phyloP scores from a whole-genome alignment of 1,140 invertebrate species.

The Temnothorax curvispinosus region DNA sequence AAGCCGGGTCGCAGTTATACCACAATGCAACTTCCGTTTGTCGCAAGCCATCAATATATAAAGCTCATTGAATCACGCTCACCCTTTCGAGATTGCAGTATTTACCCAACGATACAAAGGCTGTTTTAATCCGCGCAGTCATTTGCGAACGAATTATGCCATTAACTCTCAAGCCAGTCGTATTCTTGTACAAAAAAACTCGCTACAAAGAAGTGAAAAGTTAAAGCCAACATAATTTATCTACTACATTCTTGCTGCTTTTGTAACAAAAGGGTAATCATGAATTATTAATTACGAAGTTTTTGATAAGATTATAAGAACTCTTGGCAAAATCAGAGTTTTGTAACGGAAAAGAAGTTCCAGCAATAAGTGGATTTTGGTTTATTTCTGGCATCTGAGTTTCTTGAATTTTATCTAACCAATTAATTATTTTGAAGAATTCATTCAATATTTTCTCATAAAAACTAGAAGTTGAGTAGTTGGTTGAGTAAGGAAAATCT shows the following conservation, averaged over 20 bases:
- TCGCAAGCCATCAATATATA: conserved; percentile 33
- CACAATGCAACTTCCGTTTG: conserved; percentile 57
- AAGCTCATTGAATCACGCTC: conserved; percentile 38
- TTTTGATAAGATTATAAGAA: background rate
- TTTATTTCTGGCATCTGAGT: background rate
- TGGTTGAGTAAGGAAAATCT: no score
- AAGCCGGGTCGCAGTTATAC: conserved; percentile 50
- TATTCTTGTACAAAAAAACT: conserved; percentile 4
- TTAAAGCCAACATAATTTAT: background rate
- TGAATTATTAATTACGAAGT: background rate
- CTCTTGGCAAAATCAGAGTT: background rate
- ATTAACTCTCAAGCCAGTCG: background rate
- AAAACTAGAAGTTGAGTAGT: background rate
- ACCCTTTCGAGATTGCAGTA: conserved; percentile 3
- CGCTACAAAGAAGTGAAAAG: background rate
- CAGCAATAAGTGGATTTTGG: background rate
- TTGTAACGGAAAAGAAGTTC: background rate
- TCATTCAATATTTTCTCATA: background rate
- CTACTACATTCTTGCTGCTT: background rate
- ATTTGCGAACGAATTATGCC: conserved; percentile 16
- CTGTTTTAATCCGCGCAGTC: conserved; percentile 21
- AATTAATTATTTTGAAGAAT: background rate
- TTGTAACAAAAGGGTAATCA: background rate
- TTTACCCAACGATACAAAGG: conserved; percentile 30
- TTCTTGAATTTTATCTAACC: background rate